A percentile compares a stretch with the other conserved stretches of the same genome.
Conservation (phyloP, 2,113 vertebrate genomes). For the Tragelaphus strepsiceros region DNA sequence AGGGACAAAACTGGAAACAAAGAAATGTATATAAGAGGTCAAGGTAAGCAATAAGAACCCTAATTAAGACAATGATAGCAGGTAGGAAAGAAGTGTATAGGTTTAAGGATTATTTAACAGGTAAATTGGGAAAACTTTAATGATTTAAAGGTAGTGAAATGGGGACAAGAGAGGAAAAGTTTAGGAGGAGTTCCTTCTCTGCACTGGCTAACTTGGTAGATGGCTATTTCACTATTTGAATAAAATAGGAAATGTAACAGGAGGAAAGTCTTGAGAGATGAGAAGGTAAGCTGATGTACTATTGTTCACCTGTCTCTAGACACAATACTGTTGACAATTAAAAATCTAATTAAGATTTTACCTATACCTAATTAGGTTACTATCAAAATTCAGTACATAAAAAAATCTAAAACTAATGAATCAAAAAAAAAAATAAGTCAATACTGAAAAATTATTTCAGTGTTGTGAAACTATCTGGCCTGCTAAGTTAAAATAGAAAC, state of each 20-base stretch:
- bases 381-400: neutral
- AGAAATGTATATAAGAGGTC: neutral
- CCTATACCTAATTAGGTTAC: neutral
- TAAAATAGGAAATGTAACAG: neutral
- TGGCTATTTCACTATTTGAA: neutral
- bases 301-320: neutral
- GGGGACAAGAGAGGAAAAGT: neutral
- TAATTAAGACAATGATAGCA: neutral
- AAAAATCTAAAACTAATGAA: neutral
- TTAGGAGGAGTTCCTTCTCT: neutral
- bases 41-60: neutral
- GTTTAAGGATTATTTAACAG: neutral
- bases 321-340: neutral
- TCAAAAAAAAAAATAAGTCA: neutral
- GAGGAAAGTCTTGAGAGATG: neutral
- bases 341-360: neutral
- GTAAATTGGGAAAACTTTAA: neutral
- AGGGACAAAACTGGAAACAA: neutral
- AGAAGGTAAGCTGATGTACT: neutral
- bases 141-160: neutral
- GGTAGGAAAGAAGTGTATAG: too few relatives aligned
- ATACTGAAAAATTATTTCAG: neutral
- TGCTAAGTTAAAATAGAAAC: constrained; percentile 54
- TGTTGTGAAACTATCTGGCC: constrained; percentile 30
- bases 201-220: neutral